phyloP scores from a whole-genome alignment of 2,797 vertebrate genomes.

The Sebastolobus alascanus region DNA sequence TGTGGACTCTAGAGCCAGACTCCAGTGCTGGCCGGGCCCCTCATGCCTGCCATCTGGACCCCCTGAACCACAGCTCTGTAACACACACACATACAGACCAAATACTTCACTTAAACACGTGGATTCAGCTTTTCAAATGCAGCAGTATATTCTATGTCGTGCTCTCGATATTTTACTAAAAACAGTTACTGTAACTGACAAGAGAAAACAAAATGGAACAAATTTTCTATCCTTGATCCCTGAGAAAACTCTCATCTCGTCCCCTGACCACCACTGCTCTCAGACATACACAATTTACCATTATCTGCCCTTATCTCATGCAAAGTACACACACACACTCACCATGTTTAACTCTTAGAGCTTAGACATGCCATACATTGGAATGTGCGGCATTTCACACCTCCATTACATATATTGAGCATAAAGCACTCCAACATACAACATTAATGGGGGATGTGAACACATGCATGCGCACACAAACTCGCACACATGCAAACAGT shows the following conservation, averaged over 20 bases:
- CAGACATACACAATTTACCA: slow-evolving; percentile 44
- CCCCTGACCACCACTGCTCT: background rate
- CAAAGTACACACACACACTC: slow-evolving; percentile 46
- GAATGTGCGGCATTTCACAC: slow-evolving; percentile 63
- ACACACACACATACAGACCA: slow-evolving; percentile 55
- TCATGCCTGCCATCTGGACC: slow-evolving; percentile 87
- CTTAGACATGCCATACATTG: slow-evolving; percentile 26
- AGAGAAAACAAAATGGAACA: background rate
- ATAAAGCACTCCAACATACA: background rate
- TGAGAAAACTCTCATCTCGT: background rate
- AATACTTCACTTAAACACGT: slow-evolving; percentile 2
- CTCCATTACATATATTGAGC: slow-evolving; percentile 46
- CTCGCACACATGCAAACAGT: background rate
- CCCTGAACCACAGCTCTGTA: slow-evolving; percentile 78
- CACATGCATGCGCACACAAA: background rate
- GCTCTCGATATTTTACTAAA: background rate
- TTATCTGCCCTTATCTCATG: slow-evolving; percentile 49
- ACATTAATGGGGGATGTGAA: slow-evolving; percentile 3
- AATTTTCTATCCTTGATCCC: background rate
- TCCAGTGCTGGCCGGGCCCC: slow-evolving; percentile 84
- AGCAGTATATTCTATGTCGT: background rate
- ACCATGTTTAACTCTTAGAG: slow-evolving; percentile 55
- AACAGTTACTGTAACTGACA: background rate
- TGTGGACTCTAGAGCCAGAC: slow-evolving; percentile 87
- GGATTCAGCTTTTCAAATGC: background rate